Conservation (phyloP, 2,797 vertebrate genomes). For the Buceros bicornis region DNA sequence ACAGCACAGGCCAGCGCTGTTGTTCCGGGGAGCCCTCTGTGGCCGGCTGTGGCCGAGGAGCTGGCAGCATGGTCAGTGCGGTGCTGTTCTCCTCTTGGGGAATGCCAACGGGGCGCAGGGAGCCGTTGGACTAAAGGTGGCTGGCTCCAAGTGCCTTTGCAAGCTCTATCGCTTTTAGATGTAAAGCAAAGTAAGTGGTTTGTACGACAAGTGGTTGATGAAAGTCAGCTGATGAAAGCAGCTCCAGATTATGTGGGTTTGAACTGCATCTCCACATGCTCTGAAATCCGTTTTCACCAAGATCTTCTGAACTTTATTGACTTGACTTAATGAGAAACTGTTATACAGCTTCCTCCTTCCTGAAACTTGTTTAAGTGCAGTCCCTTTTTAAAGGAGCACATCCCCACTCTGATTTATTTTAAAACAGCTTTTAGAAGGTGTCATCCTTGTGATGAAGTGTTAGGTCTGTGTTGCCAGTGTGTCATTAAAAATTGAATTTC, state of each 20-base stretch:
- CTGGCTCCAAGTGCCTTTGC: rapidly evolving
- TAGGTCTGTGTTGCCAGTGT: slow-evolving; percentile 56
- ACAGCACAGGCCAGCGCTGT: rapidly evolving
- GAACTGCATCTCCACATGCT: neutral
- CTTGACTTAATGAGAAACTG: neutral
- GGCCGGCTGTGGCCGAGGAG: neutral
- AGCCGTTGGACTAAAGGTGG: neutral
- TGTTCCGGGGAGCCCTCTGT: neutral
- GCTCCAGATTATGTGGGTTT: neutral
- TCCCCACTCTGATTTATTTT: slow-evolving; percentile 65
- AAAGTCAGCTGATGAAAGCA: neutral
- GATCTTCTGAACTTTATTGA: neutral
- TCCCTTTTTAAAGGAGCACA: neutral
- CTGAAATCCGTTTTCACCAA: neutral
- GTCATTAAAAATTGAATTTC: slow-evolving; percentile 69
- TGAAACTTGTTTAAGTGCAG: slow-evolving; percentile 28
- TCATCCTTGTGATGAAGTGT: slow-evolving; percentile 68
- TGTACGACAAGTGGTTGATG: neutral
- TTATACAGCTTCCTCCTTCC: neutral
- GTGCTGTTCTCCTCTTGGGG: neutral
- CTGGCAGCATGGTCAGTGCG: neutral
- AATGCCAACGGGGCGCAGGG: rapidly evolving
- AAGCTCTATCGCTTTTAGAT: neutral
- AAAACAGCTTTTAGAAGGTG: slow-evolving; percentile 66
- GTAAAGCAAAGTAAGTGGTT: neutral